Percentiles rank a stretch among this genome's conserved stretches.
Evolutionary conservation across 1,140 invertebrate species (phyloP).

Genomic region (Samia ricini): DNA sequence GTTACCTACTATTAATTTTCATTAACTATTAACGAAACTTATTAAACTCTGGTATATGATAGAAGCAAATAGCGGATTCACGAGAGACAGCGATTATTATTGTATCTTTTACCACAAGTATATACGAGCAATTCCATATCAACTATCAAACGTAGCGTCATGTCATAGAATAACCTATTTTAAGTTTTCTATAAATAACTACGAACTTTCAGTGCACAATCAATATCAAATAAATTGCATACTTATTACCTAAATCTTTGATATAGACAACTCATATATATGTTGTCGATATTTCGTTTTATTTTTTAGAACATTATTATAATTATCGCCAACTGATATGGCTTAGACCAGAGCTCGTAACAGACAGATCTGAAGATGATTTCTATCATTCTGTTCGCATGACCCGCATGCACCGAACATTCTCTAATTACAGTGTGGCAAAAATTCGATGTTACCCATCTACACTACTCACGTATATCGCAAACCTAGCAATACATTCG

Average conservation of each 20-base stretch:
- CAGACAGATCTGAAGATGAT: constrained; percentile 34
- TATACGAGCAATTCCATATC: no score
- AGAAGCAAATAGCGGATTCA: constrained; percentile 10
- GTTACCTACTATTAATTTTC: constrained; percentile 64
- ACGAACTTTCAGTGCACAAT: no score
- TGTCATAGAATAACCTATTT: no score
- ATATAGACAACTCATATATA: background rate
- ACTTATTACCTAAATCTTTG: no score
- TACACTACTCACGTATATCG: constrained; percentile 17
- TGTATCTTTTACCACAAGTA: no score
- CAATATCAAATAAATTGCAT: no score
- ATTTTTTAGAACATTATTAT: background rate
- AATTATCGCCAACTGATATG: background rate
- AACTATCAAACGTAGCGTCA: no score
- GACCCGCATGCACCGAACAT: constrained; percentile 52
- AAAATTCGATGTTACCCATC: constrained; percentile 43
- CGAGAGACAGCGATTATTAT: constrained; percentile 10
- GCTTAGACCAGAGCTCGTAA: constrained; percentile 26
- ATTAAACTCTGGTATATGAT: constrained; percentile 23
- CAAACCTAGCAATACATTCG: constrained; percentile 1
- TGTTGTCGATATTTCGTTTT: background rate
- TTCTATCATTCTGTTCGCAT: constrained; percentile 64
- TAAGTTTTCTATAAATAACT: no score
- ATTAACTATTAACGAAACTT: constrained; percentile 55
- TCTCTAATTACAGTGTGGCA: constrained; percentile 52